These are phyloP conservation scores for Acanthurus tractus DNA, from an alignment of 2,797 vertebrate genomes.

Conservation along the genomic window DNA sequence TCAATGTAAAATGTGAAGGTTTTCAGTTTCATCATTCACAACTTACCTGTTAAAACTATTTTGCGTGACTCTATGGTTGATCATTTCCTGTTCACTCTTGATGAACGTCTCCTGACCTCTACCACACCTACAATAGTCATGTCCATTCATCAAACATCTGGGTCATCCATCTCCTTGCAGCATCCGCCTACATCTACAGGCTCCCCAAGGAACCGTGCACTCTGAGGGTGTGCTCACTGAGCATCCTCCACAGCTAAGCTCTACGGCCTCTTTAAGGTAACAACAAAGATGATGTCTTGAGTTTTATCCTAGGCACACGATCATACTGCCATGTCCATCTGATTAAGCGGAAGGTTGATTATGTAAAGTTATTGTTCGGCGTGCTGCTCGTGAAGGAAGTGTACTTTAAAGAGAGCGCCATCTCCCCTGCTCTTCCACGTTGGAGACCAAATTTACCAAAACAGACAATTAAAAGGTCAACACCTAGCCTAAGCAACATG, in stretches of 20 bases:
- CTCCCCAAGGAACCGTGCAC: constrained; percentile 21
- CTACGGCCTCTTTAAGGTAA: constrained; percentile 43
- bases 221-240: not conserved
- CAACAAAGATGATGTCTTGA: constrained; percentile 27
- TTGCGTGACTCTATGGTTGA: constrained; percentile 41
- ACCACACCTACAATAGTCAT: constrained; percentile 60
- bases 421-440: constrained; percentile 13
- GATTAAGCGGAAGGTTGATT: constrained; percentile 2
- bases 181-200: constrained; percentile 39
- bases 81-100: constrained; percentile 57
- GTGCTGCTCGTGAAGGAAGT: constrained; percentile 21
- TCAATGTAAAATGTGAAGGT: not conserved
- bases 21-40: not conserved
- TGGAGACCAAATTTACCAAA: constrained; percentile 23
- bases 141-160: constrained; percentile 73
- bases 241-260: constrained; percentile 47
- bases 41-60: not conserved
- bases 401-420: constrained; percentile 5
- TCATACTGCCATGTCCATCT: constrained; percentile 10
- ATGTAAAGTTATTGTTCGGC: constrained; percentile 32
- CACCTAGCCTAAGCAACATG: constrained; percentile 34
- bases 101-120: constrained; percentile 67
- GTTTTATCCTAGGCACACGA: constrained; percentile 2
- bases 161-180: constrained; percentile 70
- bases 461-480: constrained; percentile 52